A percentile compares a stretch with the other conserved stretches of the same genome.
Evolutionary conservation across 2,113 vertebrate species (phyloP).

Genomic region (Siphamia tubifer): DNA sequence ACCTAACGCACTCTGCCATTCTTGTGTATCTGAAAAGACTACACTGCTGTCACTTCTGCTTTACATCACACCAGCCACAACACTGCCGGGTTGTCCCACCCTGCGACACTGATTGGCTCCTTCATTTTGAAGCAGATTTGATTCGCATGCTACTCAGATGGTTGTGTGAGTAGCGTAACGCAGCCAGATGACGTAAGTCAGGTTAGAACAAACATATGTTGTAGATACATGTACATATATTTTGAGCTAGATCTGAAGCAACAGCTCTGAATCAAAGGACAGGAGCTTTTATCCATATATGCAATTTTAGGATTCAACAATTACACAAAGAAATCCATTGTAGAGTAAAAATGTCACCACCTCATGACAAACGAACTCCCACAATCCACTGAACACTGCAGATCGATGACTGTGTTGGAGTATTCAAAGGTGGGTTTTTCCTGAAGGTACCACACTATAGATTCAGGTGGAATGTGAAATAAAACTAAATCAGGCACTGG

Average conservation of each 20-base stretch:
- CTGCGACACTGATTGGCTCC: too few species aligned
- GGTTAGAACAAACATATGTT: too few species aligned
- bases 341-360: slow-evolving; percentile 28
- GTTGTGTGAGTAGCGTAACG: too few species aligned
- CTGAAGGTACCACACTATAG: slow-evolving; percentile 27
- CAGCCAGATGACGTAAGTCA: too few species aligned
- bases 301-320: neutral
- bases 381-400: slow-evolving; percentile 22
- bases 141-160: too few species aligned
- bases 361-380: slow-evolving; percentile 42
- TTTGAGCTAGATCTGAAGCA: neutral
- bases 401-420: slow-evolving; percentile 15
- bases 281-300: slow-evolving; percentile 7
- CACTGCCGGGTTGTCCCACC: too few species aligned
- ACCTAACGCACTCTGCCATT: too few species aligned
- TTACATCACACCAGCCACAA: too few species aligned
- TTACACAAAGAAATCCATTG: slow-evolving; percentile 11
- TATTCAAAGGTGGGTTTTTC: slow-evolving; percentile 22
- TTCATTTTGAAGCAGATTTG: too few species aligned
- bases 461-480: slow-evolving; percentile 38
- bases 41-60: too few species aligned
- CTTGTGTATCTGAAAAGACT: too few species aligned
- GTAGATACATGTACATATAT: neutral
- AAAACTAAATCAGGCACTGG: slow-evolving; percentile 30
- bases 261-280: neutral